Conservation (phyloP, 2,888 invertebrate species). For the Agonopterix heracliana region DNA sequence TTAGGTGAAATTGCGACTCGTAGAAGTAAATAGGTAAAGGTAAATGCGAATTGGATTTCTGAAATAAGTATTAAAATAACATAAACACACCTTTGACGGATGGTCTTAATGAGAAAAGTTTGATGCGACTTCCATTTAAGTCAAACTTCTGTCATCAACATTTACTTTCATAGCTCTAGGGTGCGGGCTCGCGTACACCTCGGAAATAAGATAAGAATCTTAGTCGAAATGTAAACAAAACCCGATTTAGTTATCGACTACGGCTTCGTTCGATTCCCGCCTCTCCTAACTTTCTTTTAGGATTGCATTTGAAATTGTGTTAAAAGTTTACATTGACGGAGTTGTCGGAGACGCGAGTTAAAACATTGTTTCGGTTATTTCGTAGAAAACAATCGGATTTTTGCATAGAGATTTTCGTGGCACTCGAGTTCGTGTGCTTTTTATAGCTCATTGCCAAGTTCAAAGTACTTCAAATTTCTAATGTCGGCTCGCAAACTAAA, state of each 20-base stretch:
- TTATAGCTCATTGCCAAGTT: no score
- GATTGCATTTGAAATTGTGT: slow-evolving; percentile 57
- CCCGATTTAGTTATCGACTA: slow-evolving; percentile 50
- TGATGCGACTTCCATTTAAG: slow-evolving; percentile 69
- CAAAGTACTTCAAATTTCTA: background rate
- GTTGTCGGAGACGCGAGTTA: slow-evolving; percentile 38
- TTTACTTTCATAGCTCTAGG: slow-evolving; percentile 51
- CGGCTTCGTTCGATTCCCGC: slow-evolving; percentile 46
- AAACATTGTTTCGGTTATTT: slow-evolving; percentile 39
- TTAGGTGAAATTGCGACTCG: background rate
- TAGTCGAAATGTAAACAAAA: slow-evolving; percentile 56
- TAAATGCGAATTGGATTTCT: slow-evolving; percentile 44
- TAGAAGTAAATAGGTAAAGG: background rate
- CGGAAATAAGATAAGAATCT: slow-evolving; percentile 50
- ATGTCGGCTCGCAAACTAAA: slow-evolving; percentile 11
- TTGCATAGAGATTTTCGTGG: slow-evolving; percentile 4
- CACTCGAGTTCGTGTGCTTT: no score
- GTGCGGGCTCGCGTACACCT: slow-evolving; percentile 31
- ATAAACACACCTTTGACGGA: slow-evolving; percentile 71
- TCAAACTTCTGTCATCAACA: slow-evolving; percentile 69
- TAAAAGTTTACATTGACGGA: slow-evolving; percentile 57
- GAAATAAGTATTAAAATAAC: slow-evolving; percentile 63
- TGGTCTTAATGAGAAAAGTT: slow-evolving; percentile 75
- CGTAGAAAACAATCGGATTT: slow-evolving; percentile 1
- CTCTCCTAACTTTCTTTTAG: slow-evolving; percentile 41